Base-by-base conservation (phyloP, 2,797 vertebrate genomes). In the Clarias fuscus region DNA sequence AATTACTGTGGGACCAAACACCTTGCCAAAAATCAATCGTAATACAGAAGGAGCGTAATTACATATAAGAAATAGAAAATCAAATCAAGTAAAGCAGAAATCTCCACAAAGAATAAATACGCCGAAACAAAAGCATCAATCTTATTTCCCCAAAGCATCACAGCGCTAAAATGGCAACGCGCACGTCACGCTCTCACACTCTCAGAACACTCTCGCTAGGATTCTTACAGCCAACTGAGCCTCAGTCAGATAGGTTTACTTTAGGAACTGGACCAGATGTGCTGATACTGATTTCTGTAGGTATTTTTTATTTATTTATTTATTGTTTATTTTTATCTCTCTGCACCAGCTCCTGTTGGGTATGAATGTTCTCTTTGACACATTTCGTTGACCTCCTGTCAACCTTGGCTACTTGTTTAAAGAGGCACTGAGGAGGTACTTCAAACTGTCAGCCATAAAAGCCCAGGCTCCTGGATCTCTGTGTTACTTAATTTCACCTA, bases 401-500 rank as follows among this genome's bases (percentile, higher is more conserved):
- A 73, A 78, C 58, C 37, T 85, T 59, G 30, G 48, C 84, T 65
- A 56, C 56, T 87, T 85, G 62, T 86, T 72, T 88, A 81, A 89
- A 73, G 84, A 86, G 87, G 27, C 59, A 71, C 84, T 86, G 76
- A 86, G 76, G 86, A 82, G 83, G 84, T 85, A 86, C 88, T 89
- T 88, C 84, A 88, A 88, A 64, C 77, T 85, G 88, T 87, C 89
- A 86, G 67, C 76, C 27, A 56, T 89, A 82, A 91, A 73, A 78
- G 30, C 59, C 86, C 20, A 30, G 53, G 40, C 67, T 70, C 43
- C 79, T 87, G 22, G 40, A 67, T 75, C 84, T 56, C 70, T 53
- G 75, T 72, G 43, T 89, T 84, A 67, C 85, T 86, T 87, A 85
- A 84, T 84, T 79, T 85, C 71, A 61, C 65, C 56, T 87, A 87